These are phyloP conservation scores for Rhinichthys klamathensis DNA, from an alignment of 2,113 vertebrate species.

Conservation along the genomic window DNA sequence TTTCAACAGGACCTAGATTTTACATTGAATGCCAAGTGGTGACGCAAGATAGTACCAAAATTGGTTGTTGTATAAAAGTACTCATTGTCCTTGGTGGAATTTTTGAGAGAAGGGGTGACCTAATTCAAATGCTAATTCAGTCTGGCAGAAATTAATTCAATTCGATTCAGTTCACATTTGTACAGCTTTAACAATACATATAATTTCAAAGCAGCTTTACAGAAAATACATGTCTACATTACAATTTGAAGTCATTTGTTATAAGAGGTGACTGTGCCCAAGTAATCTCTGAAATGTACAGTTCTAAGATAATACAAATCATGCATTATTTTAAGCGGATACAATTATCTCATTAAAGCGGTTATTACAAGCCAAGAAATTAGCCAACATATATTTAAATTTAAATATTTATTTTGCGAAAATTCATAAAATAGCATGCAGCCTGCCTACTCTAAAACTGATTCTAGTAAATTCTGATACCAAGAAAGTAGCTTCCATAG, in stretches of 20 bases:
- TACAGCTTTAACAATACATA: too few relatives aligned
- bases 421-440: not conserved
- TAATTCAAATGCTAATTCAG: not conserved
- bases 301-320: too few relatives aligned
- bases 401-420: constrained; percentile 1
- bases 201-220: too few relatives aligned
- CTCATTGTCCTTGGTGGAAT: too few relatives aligned
- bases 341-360: too few relatives aligned
- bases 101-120: not conserved
- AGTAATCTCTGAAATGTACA: too few relatives aligned
- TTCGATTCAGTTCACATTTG: too few relatives aligned
- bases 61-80: not conserved
- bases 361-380: too few relatives aligned
- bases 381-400: not conserved
- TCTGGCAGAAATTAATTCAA: not conserved
- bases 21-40: not conserved
- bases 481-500: constrained; percentile 1
- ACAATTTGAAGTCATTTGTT: too few relatives aligned
- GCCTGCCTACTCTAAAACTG: not conserved
- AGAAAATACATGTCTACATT: too few relatives aligned
- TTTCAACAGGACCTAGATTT: not conserved
- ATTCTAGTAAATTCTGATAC: constrained; percentile 1
- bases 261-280: too few relatives aligned
- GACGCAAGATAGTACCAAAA: not conserved
- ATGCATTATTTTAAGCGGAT: too few relatives aligned